Conservation (phyloP, 1,140 invertebrate genomes). For the Cyclargus thomasi region DNA sequence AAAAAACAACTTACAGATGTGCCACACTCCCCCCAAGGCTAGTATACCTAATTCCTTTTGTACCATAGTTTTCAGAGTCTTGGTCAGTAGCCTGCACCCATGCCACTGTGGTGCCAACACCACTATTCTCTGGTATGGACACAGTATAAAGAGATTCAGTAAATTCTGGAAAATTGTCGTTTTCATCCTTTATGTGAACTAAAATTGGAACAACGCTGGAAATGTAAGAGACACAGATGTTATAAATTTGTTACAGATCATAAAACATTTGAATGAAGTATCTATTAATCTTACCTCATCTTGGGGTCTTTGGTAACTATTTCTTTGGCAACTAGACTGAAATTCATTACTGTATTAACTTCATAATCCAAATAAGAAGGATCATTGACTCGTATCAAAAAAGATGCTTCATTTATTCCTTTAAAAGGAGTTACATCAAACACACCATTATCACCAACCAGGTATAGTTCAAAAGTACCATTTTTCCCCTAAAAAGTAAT, state of each 20-base stretch:
- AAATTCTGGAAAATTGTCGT: slow-evolving; percentile 96
- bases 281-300: slow-evolving; percentile 70
- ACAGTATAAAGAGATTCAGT: slow-evolving; percentile 85
- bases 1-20: slow-evolving; percentile 82
- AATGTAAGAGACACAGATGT: slow-evolving; percentile 23
- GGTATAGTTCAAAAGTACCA: slow-evolving; percentile 90
- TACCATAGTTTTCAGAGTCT: slow-evolving; percentile 91
- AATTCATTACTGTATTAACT: slow-evolving; percentile 85
- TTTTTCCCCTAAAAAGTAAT: slow-evolving; percentile 85
- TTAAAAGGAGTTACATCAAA: slow-evolving; percentile 93
- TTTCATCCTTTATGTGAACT: slow-evolving; percentile 91
- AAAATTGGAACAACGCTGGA: slow-evolving; percentile 87
- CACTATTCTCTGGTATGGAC: slow-evolving; percentile 88
- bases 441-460: slow-evolving; percentile 87
- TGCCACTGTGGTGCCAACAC: slow-evolving; percentile 86
- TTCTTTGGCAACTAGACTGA: slow-evolving; percentile 91
- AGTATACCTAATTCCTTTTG: slow-evolving; percentile 90
- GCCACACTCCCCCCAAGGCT: slow-evolving; percentile 84
- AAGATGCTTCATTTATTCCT: slow-evolving; percentile 94
- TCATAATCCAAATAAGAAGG: slow-evolving; percentile 91
- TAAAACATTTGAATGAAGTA: too few relatives aligned
- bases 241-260: too few relatives aligned
- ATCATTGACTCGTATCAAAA: slow-evolving; percentile 92
- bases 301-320: slow-evolving; percentile 83
- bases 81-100: slow-evolving; percentile 88